Base-by-base conservation (phyloP, 2,888 invertebrate species). In the Hybos culiciformis region DNA sequence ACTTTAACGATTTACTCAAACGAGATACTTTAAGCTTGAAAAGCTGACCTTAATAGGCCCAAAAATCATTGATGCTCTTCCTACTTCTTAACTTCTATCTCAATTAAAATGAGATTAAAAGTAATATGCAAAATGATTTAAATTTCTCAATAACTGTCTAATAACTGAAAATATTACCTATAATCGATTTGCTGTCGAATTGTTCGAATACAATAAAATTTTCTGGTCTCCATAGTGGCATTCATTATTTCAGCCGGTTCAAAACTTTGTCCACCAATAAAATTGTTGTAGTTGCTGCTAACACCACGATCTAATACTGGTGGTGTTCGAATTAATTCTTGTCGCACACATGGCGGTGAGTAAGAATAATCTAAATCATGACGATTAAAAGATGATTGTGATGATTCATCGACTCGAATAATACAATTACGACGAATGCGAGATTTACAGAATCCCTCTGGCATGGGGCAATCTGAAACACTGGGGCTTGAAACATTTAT, bases 401-500 rank as follows among this genome's bases (percentile, higher is more conserved):
- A 55, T 4, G 60, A 54, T 11, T 56, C 56, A 51, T 54, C 68
- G 44, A 49, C 64, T 56, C 63, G 72, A 70, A 37, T 66, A 67
- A 52, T 73, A 57, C 0, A 69, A 66, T 46, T 67, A 66, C 8
- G 68, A 5, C 32, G 37, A 7, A 54, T 53, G 11, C 67, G 52
- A 65, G 59, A 74, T 0, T 70, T 70, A 6, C 79, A 80, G 63
- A 85, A 85, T 0, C 81, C 82, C 17, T 72, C 71, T 0, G 86
- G 86, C 78, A 86, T 78, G 3, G 78, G 69, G 45, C 75, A 73
- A 40, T 78, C 77, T 9, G 74, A 72, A n/a, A 72, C 67, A 39
- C 70, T 74, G 18, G 77, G 75, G 17, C 82, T 82, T 17, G 84
- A 77, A 46, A 87, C 83, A 60, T 86, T 85, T 76, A 87, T 84